Evolutionary conservation across 1,140 invertebrate species (phyloP), one percentile per base, ranked within the genome.

Genomic region (Dendrolimus punctatus): DNA sequence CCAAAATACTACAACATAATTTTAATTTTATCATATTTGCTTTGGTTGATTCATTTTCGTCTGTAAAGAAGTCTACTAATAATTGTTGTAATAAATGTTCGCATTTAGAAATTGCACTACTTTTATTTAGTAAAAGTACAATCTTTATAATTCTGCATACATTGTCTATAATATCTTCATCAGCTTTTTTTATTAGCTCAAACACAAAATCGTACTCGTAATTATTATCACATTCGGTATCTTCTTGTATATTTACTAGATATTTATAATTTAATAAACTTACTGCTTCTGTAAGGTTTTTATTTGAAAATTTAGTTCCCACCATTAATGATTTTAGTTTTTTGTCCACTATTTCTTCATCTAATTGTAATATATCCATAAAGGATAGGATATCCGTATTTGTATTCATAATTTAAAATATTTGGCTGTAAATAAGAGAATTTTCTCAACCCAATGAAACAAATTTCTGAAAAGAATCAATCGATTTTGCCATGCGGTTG

Each of bases 11-110:
- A 42, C 60, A 65, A 52, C 64, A 70, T 8, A 80, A 49, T 68
- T 77, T 79, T 39, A 85, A 58, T 40, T 64, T 49, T 0, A 72
- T 37, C 5, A 77, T 23, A 23, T 23, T 23, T 23, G 23, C 1
- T 23, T 23, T 23, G 23, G 1, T 23, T 23, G 3, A 23, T 23
- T 23, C 23, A 23, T 23, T 23, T 23, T 23, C 23, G 23, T 23
- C 23, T 23, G 23, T 23, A 23, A 23, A 23, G 23, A 23, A 23
- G 3, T 23, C 23, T 23, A 49, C 58, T 2, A 85, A 8, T 10
- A 85, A 68, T 60, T 85, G 80, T 49, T 83, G 82, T n/a, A 85
- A 38, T 46, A 85, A 65, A 67, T 85, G 80, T 63, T 85, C 79
- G 4, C 76, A 72, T 55, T 85, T 83, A 51, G 61, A 60, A 1